Base-by-base conservation (phyloP, 2,888 invertebrate species). In the Apodemia zela region DNA sequence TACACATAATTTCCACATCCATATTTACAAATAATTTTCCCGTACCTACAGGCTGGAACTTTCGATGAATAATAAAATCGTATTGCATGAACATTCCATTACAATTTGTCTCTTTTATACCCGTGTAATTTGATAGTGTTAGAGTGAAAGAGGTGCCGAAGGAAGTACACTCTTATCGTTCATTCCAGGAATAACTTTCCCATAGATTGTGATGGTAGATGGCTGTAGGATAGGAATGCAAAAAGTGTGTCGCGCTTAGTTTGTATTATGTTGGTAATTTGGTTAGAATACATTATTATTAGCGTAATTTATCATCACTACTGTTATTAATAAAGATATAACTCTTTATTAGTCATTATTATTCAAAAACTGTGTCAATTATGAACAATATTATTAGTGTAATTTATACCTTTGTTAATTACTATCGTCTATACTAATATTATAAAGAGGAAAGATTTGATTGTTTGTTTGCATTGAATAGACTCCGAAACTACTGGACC, bases 131-230 rank as follows among this genome's bases (percentile, higher is more conserved):
- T 17, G 63, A 67, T 17, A 35, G 75, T 66, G 64, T 61, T 73
- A 80, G 67, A 70, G 73, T 72, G 85, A 81, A 72, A 70, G 61
- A 62, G 17, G 8, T 64, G 76, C 65, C 76, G 72, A 72, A 82
- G 83, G 84, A 85, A 86, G 84, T 80, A 72, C 75, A 73, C 77
- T 73, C 84, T 87, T 87, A 87, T 87, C 87, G 81, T 83, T 80
- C 89, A 89, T 89, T 86, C 89, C 88, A 74, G 80, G 84, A 88
- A 89, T 89, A 89, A 86, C 88, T 88, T 86, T 87, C 86, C 86
- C 89, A 89, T 87, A 88, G 85, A 87, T 82, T 84, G 80, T 81
- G 75, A 75, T 73, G 79, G 67, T 66, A 54, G 29, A 71, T 71
- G 75, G 76, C 75, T 77, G 75, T 75, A 73, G 70, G 72, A 73